Evolutionary conservation across 2,888 invertebrate species (phyloP).

Genomic region (Agonopterix alstromeriana): DNA sequence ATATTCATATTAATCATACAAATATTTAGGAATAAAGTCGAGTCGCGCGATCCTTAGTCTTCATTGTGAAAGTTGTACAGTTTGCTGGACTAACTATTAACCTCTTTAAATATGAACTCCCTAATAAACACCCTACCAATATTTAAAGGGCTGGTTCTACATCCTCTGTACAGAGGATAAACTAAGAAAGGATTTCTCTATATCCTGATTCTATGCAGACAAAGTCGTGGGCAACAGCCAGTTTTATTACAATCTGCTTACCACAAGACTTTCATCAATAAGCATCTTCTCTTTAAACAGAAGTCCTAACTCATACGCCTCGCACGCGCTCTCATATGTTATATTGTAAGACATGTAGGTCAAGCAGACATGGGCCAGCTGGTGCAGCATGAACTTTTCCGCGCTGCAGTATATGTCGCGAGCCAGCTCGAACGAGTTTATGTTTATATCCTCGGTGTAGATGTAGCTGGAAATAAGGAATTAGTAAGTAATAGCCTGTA

Average conservation of each 20-base stretch:
- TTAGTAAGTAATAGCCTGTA: neutral
- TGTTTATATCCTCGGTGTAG: conserved; percentile 2
- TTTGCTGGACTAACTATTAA: no score
- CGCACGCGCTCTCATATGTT: neutral
- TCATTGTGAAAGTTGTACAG: no score
- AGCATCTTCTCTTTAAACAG: neutral
- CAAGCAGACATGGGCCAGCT: neutral
- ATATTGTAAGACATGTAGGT: neutral
- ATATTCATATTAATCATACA: no score
- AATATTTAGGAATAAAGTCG: no score
- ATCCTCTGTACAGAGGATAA: no score
- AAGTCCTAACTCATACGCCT: neutral
- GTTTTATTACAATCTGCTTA: neutral
- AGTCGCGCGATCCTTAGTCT: no score
- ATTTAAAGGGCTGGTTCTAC: no score
- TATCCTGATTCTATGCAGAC: no score
- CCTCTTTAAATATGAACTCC: no score
- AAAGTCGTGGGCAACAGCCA: no score
- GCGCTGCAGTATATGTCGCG: neutral
- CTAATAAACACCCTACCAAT: no score
- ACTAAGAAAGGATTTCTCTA: no score
- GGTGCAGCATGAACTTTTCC: neutral
- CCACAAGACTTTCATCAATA: neutral
- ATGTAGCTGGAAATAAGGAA: neutral
- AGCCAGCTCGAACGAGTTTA: neutral